phyloP scores from a whole-genome alignment of 2,888 invertebrate species.

The Drosophila nigricruria region DNA sequence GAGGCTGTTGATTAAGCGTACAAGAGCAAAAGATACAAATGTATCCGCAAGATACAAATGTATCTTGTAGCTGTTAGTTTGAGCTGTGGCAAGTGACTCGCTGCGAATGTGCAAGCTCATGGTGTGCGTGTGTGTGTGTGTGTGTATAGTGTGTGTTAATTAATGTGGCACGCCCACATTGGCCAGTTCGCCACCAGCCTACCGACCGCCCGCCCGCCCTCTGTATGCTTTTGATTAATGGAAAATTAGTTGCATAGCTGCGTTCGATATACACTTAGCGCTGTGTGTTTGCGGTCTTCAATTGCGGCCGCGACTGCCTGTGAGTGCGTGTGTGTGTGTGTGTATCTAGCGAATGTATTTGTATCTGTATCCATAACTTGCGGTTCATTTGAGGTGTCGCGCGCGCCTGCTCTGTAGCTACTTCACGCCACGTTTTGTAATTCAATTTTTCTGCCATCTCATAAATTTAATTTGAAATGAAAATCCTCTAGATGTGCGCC shows the following conservation, averaged over 20 bases:
- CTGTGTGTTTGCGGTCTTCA: slow-evolving; percentile 41
- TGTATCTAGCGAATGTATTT: slow-evolving; percentile 8
- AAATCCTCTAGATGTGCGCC: slow-evolving; percentile 71
- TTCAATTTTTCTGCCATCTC: slow-evolving; percentile 77
- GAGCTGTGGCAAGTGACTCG: slow-evolving; percentile 32
- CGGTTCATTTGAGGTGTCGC: slow-evolving; percentile 66
- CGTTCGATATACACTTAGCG: slow-evolving; percentile 39
- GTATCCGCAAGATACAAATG: slow-evolving; percentile 51
- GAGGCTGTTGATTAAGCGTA: slow-evolving; percentile 43
- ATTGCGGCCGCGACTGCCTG: neutral
- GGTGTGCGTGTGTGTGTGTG: neutral
- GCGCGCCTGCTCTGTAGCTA: neutral
- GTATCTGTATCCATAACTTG: slow-evolving; percentile 34
- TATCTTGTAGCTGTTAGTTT: slow-evolving; percentile 30
- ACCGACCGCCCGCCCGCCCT: slow-evolving; percentile 1
- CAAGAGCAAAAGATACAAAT: slow-evolving; percentile 23
- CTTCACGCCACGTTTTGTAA: slow-evolving; percentile 47
- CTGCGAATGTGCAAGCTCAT: slow-evolving; percentile 70
- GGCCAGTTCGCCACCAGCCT: neutral
- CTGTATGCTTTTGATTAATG: slow-evolving; percentile 55
- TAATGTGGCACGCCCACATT: slow-evolving; percentile 62
- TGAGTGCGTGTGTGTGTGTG: neutral
- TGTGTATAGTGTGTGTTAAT: slow-evolving; percentile 55
- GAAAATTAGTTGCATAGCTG: slow-evolving; percentile 51
- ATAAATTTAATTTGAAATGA: slow-evolving; percentile 83